Evolutionary conservation across 2,797 vertebrate genomes (phyloP), one percentile per base, ranked within the genome.

Genomic region (Sebastes diploproa): DNA sequence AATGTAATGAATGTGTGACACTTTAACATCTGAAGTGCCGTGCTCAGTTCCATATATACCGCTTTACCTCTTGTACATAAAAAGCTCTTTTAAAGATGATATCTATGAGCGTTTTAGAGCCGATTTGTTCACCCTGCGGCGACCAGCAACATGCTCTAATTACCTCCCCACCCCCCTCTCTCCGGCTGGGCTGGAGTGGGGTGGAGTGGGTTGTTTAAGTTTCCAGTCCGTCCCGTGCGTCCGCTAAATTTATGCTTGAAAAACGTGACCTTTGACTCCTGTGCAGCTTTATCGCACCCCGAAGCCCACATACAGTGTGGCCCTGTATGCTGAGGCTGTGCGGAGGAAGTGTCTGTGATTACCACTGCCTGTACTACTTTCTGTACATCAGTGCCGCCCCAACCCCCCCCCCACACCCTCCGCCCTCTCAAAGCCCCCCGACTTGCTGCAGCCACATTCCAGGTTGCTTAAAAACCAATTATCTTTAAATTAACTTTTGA

Each of bases 71-170:
- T 80, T 72, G 90, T 91, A 94, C 94, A 94, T 96, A 93, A 94
- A 91, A 93, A 92, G 91, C 85, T 92, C 96, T 97, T 97, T 98
- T 97, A 95, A 97, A 97, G 96, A 96, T 97, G 96, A 97, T 98
- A 96, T 95, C 95, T 96, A 92, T 89, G 94, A 95, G 92, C 84
- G 64, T 93, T 94, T 93, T 93, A 92, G 88, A 93, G 94, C 89
- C 91, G 93, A 96, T 95, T 91, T 96, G 94, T 95, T 96, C 95
- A 95, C 95, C 95, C 89, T 91, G 94, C 78, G 88, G 93, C 91
- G 88, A 91, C 96, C 93, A 90, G 94, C 93, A 95, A 96, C 94
- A 91, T 93, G 93, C 92, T 94, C 94, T 96, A 97, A 97, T 97
- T 96, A 96, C 93, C 91, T 54, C 76, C 73, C 38, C 23, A 25